Evolutionary conservation across 2,797 vertebrate species (phyloP).

Genomic region (Lagorchestes hirsutus): DNA sequence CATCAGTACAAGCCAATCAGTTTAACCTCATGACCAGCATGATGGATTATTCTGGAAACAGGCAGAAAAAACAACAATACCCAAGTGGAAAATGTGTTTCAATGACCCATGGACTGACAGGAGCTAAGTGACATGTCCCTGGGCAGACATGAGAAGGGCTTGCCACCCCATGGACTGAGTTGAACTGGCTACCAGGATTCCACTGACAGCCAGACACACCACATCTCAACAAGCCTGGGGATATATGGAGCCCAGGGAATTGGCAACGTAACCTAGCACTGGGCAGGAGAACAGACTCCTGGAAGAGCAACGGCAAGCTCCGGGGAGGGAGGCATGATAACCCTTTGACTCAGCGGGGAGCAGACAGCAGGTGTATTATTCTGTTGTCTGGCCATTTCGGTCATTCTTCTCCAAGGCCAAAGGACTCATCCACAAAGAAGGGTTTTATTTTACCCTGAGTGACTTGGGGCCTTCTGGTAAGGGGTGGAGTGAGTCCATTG

Average conservation of each 20-base stretch:
- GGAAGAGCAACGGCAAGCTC: neutral
- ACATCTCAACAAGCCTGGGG: neutral
- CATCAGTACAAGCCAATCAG: neutral
- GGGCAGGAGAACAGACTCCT: neutral
- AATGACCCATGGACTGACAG: neutral
- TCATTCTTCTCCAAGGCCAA: neutral
- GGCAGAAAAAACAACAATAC: neutral
- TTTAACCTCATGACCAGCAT: neutral
- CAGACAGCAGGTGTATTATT: neutral
- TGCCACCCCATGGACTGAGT: neutral
- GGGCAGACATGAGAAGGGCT: neutral
- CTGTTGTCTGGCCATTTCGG: neutral
- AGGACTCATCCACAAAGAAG: neutral
- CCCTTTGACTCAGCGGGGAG: neutral
- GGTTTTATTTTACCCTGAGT: neutral
- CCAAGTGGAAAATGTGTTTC: neutral
- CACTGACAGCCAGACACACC: neutral
- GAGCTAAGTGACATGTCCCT: neutral
- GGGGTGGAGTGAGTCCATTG: neutral
- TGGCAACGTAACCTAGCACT: neutral
- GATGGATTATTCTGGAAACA: neutral
- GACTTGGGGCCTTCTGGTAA: neutral
- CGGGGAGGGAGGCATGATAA: neutral
- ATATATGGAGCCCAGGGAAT: neutral
- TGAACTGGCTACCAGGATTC: neutral